These are phyloP conservation scores for Dasypogon diadema DNA, from an alignment of 2,888 invertebrate genomes.

Conservation along the genomic window DNA sequence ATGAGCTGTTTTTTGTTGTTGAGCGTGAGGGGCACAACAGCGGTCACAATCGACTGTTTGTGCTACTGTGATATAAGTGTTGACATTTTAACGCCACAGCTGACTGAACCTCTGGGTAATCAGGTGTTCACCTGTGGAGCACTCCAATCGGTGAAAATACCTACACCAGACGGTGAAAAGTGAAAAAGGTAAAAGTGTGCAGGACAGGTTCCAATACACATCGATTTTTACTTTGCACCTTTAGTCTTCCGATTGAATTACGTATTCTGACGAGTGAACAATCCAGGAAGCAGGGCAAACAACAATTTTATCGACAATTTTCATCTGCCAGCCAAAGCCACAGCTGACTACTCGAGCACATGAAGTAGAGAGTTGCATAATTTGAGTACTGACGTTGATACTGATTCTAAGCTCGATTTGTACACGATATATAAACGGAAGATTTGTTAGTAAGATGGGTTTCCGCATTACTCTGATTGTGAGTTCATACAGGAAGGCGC, in stretches of 20 bases:
- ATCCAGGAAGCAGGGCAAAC: not conserved
- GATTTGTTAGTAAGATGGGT: too few species aligned
- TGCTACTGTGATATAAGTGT: conserved; percentile 10
- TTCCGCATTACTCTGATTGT: too few species aligned
- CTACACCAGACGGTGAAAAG: too few species aligned
- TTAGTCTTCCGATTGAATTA: not conserved
- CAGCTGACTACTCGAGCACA: not conserved
- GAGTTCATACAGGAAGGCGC: too few species aligned
- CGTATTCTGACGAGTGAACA: not conserved
- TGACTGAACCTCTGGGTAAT: conserved; percentile 19
- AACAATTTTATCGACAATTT: not conserved
- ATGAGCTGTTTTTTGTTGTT: conserved; percentile 31
- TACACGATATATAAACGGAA: too few species aligned
- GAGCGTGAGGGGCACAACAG: not conserved
- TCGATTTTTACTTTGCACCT: too few species aligned
- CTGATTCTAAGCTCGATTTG: too few species aligned
- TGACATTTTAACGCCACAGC: conserved; percentile 21
- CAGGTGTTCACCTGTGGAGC: not conserved
- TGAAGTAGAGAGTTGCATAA: not conserved
- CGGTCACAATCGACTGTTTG: not conserved
- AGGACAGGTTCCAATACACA: too few species aligned
- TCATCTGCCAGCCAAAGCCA: not conserved
- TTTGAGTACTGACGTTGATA: not conserved
- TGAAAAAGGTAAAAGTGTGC: too few species aligned
- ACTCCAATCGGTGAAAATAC: not conserved